phyloP scores from a whole-genome alignment of 2,888 invertebrate species.

The Terebella lapidaria region DNA sequence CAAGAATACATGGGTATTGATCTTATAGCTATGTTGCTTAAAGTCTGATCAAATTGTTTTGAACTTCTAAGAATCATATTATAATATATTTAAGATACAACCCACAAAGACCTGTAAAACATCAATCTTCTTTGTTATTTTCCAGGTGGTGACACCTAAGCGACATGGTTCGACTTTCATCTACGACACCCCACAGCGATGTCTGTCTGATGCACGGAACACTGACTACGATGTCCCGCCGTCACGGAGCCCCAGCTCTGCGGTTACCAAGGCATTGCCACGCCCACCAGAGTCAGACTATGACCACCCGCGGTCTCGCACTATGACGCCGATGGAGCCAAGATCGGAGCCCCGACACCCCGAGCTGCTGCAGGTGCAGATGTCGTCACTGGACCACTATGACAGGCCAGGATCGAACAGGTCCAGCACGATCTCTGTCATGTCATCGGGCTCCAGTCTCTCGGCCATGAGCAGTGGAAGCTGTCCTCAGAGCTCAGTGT shows the following conservation, averaged over 20 bases:
- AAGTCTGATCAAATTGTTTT: too few species aligned
- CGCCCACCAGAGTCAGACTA: not conserved
- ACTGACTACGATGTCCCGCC: not conserved
- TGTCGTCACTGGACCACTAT: not conserved
- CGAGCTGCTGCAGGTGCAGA: not conserved
- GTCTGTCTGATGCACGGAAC: not conserved
- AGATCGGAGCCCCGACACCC: not conserved
- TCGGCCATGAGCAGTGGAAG: slow-evolving; percentile 43
- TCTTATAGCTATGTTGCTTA: too few species aligned
- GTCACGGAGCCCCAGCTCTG: not conserved
- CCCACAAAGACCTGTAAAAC: not conserved
- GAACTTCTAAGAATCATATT: too few species aligned
- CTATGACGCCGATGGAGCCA: not conserved
- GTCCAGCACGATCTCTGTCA: slow-evolving; percentile 49
- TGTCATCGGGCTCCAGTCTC: slow-evolving; percentile 46
- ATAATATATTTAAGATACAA: too few species aligned
- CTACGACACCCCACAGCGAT: slow-evolving; percentile 59
- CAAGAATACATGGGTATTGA: too few species aligned
- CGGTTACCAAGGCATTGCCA: too few species aligned
- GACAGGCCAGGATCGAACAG: slow-evolving; percentile 34
- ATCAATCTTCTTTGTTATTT: slow-evolving; percentile 26
- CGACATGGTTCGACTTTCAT: slow-evolving; percentile 70
- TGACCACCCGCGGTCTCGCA: not conserved
- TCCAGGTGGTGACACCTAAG: slow-evolving; percentile 56
- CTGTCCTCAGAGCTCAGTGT: slow-evolving; percentile 61